Evolutionary conservation across 2,797 vertebrate genomes (phyloP).

Genomic region (Gadopsis bispinosus): DNA sequence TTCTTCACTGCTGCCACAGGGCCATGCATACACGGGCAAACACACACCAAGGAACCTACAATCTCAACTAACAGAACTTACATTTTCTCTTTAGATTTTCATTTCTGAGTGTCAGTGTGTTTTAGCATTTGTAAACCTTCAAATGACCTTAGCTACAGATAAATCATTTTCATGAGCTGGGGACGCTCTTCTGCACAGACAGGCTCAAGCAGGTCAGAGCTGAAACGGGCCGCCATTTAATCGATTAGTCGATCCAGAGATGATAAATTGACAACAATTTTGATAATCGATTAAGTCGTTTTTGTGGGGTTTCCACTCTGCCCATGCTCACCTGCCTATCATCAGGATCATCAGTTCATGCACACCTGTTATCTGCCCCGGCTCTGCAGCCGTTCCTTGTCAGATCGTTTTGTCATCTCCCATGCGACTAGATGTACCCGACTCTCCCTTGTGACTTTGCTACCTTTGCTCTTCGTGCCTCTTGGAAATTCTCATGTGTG

Average conservation of each 20-base stretch:
- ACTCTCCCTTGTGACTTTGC: too few relatives aligned
- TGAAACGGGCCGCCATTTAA: neutral
- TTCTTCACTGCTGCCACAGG: constrained; percentile 30
- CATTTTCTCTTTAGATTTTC: neutral
- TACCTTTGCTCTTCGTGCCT: too few relatives aligned
- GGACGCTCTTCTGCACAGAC: neutral
- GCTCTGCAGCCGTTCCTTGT: too few relatives aligned
- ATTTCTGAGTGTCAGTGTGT: neutral
- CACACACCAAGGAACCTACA: neutral
- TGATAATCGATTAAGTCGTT: neutral
- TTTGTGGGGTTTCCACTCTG: too few relatives aligned
- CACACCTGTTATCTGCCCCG: too few relatives aligned
- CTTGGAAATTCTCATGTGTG: too few relatives aligned
- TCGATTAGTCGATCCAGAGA: neutral
- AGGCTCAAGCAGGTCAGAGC: neutral
- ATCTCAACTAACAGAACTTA: neutral
- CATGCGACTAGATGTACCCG: too few relatives aligned
- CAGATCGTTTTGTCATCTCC: too few relatives aligned
- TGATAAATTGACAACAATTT: neutral
- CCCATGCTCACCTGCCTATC: too few relatives aligned
- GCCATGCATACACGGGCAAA: neutral
- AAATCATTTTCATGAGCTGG: neutral
- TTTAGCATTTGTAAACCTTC: neutral
- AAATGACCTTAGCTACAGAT: neutral
- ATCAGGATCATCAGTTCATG: too few relatives aligned